These are phyloP conservation scores for Trisateles emortualis DNA, from an alignment of 2,888 invertebrate species.

Conservation along the genomic window DNA sequence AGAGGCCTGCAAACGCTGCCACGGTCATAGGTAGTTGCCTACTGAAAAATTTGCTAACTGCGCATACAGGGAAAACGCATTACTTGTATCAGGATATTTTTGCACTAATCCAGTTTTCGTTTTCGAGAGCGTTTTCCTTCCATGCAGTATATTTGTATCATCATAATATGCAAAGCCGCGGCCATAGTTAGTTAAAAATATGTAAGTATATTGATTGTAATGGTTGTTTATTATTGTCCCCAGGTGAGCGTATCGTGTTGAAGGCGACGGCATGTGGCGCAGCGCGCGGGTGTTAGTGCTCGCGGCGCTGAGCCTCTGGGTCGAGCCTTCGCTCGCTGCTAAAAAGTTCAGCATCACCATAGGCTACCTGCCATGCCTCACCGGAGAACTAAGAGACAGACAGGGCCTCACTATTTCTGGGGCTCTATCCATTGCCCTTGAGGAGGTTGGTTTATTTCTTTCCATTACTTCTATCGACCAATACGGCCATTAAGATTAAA, in stretches of 20 bases:
- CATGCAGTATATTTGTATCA: no score
- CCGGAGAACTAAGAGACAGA: conserved; percentile 91
- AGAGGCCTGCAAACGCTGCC: no score
- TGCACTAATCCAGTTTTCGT: no score
- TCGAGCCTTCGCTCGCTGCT: conserved; percentile 83
- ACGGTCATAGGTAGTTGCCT: no score
- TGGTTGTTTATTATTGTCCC: conserved; percentile 12
- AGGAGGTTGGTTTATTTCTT: conserved; percentile 87
- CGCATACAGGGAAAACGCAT: no score
- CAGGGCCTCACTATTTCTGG: conserved; percentile 96
- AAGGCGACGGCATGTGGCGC: conserved; percentile 89
- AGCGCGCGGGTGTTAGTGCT: conserved; percentile 89
- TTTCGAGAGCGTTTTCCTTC: no score
- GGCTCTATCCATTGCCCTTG: conserved; percentile 95
- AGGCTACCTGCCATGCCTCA: conserved; percentile 95
- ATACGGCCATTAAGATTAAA: conserved; percentile 30
- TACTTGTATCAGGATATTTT: no score
- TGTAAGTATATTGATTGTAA: background rate
- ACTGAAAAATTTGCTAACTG: no score
- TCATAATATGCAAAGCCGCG: no score
- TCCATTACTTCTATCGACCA: conserved; percentile 14
- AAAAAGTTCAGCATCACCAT: conserved; percentile 89
- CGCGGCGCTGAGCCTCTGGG: conserved; percentile 87
- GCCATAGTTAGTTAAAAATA: no score
- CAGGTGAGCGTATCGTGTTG: conserved; percentile 74